phyloP scores from a whole-genome alignment of 2,113 vertebrate genomes.

The Carassius auratus region DNA sequence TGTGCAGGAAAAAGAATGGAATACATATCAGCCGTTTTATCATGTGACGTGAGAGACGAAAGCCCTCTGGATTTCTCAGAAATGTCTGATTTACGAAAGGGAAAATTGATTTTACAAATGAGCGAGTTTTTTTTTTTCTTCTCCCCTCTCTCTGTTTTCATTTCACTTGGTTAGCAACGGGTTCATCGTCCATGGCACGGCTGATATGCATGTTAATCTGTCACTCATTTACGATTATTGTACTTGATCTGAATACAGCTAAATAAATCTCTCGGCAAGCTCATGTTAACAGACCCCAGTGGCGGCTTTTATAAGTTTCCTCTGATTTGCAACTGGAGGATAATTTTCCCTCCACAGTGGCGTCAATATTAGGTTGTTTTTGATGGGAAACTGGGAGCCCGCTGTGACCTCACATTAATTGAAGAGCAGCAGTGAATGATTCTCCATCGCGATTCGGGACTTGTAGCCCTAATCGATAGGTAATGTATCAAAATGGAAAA shows the following conservation, averaged over 20 bases:
- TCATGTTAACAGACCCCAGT: slow-evolving; percentile 52
- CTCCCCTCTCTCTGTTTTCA: neutral
- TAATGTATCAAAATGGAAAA: slow-evolving; percentile 51
- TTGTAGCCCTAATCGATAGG: slow-evolving; percentile 35
- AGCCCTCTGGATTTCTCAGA: slow-evolving; percentile 24
- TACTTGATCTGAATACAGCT: slow-evolving; percentile 52
- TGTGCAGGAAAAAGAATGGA: slow-evolving; percentile 36
- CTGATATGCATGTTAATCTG: slow-evolving; percentile 35
- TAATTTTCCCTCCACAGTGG: slow-evolving; percentile 39
- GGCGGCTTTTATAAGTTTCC: slow-evolving; percentile 54
- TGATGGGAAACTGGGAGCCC: slow-evolving; percentile 46
- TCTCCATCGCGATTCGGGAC: slow-evolving; percentile 27
- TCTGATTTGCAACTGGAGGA: slow-evolving; percentile 45
- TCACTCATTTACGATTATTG: slow-evolving; percentile 49
- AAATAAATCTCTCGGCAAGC: slow-evolving; percentile 60
- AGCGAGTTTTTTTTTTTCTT: neutral
- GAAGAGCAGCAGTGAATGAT: slow-evolving; percentile 30
- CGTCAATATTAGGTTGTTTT: slow-evolving; percentile 40
- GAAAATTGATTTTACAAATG: slow-evolving; percentile 51
- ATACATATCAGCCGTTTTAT: slow-evolving; percentile 47
- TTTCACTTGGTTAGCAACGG: neutral
- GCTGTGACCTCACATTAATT: slow-evolving; percentile 46
- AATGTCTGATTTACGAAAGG: slow-evolving; percentile 48
- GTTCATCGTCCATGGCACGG: neutral
- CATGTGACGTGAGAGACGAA: slow-evolving; percentile 10